Evolutionary conservation across 2,888 invertebrate species (phyloP).

Genomic region (Sinhomidia bicolor): DNA sequence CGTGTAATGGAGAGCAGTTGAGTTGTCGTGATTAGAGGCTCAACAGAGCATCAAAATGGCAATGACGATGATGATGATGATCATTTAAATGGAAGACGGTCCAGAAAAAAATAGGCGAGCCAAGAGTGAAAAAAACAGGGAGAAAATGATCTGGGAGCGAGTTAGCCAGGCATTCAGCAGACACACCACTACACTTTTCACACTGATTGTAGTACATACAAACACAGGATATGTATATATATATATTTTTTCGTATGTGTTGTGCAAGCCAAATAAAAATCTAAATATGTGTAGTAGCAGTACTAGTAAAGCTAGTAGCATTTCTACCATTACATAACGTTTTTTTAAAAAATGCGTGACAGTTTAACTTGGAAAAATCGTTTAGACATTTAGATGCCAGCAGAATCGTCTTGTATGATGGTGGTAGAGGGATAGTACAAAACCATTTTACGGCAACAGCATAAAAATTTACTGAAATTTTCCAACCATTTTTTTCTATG

Average conservation of each 20-base stretch:
- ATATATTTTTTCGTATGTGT: no score
- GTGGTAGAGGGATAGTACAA: no score
- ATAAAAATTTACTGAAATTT: no score
- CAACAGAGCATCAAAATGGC: constrained; percentile 75
- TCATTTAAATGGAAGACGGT: constrained; percentile 72
- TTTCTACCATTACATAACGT: not conserved
- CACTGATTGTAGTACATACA: not conserved
- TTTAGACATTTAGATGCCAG: not conserved
- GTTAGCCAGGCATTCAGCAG: not conserved
- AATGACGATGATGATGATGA: constrained; percentile 71
- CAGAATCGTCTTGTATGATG: not conserved
- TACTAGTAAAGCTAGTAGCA: not conserved
- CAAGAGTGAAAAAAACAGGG: constrained; percentile 35
- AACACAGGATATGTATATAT: not conserved
- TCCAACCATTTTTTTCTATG: no score
- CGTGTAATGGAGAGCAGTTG: not conserved
- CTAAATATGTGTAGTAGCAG: not conserved
- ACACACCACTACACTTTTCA: constrained; percentile 14
- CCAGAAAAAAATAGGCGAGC: constrained; percentile 46
- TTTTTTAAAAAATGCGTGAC: not conserved
- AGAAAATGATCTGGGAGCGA: constrained; percentile 32
- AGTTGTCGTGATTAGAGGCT: constrained; percentile 75
- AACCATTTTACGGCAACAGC: no score
- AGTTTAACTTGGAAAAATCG: not conserved
- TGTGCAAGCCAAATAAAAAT: not conserved